phyloP scores from a whole-genome alignment of 2,113 vertebrate genomes.

The Oenanthe oenanthe region DNA sequence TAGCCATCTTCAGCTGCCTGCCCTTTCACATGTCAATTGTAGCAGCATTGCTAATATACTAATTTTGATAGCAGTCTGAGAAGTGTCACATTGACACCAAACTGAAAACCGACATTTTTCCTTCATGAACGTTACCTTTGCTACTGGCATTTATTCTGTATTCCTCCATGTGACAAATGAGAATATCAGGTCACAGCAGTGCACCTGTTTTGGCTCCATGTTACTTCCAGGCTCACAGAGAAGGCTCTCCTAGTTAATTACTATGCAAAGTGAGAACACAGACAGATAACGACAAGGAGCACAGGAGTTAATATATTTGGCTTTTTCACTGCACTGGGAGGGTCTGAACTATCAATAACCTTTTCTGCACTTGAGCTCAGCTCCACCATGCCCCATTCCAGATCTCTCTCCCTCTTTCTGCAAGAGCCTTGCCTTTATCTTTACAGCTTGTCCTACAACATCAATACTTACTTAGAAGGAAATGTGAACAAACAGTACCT shows the following conservation, averaged over 20 bases:
- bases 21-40: slow-evolving; percentile 4
- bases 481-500: background rate
- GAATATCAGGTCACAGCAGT: slow-evolving; percentile 76
- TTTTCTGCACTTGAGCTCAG: background rate
- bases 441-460: background rate
- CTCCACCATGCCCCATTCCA: background rate
- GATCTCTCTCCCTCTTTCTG: background rate
- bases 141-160: slow-evolving; percentile 75
- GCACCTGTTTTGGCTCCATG: slow-evolving; percentile 42
- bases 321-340: background rate
- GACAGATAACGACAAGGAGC: background rate
- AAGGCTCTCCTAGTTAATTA: slow-evolving; percentile 61
- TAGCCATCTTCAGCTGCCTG: background rate
- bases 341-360: background rate
- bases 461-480: background rate
- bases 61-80: slow-evolving; percentile 60
- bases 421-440: background rate
- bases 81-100: slow-evolving; percentile 55
- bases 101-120: slow-evolving; percentile 72
- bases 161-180: slow-evolving; percentile 59
- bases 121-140: slow-evolving; percentile 65
- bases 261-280: slow-evolving; percentile 52
- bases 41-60: slow-evolving; percentile 60
- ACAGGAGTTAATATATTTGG: slow-evolving; percentile 11
- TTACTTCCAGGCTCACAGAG: slow-evolving; percentile 59